These are phyloP conservation scores for Melanostigma gelatinosum DNA, from an alignment of 2,113 vertebrate species.

Conservation along the genomic window DNA sequence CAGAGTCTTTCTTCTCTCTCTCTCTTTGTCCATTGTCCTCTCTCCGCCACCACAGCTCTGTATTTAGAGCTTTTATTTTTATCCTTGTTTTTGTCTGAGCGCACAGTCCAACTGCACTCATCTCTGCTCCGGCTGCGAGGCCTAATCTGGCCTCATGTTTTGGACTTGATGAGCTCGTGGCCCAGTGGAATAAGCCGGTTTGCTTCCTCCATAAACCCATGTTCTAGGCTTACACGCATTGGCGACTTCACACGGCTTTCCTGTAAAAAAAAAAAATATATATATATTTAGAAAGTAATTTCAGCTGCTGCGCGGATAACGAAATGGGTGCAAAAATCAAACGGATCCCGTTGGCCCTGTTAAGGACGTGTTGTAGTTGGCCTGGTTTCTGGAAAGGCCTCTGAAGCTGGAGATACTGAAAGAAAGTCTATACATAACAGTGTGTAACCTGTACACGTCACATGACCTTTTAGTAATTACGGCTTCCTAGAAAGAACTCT, in stretches of 20 bases:
- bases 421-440: slow-evolving; percentile 19
- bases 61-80: slow-evolving; percentile 54
- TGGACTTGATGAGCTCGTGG: slow-evolving; percentile 72
- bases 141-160: slow-evolving; percentile 77
- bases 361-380: slow-evolving; percentile 55
- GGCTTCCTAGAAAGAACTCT: slow-evolving; percentile 33
- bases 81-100: slow-evolving; percentile 49
- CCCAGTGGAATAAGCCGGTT: slow-evolving; percentile 75
- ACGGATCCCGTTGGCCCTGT: slow-evolving; percentile 55
- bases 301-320: slow-evolving; percentile 57
- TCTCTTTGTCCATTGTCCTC: slow-evolving; percentile 48
- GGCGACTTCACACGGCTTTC: slow-evolving; percentile 72
- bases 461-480: slow-evolving; percentile 15
- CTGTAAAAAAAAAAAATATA: slow-evolving; percentile 29
- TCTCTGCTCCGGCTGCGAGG: slow-evolving; percentile 39
- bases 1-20: background rate
- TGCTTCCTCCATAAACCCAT: slow-evolving; percentile 72
- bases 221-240: slow-evolving; percentile 74
- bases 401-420: slow-evolving; percentile 44
- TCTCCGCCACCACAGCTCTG: slow-evolving; percentile 42
- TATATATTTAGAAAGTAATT: slow-evolving; percentile 49
- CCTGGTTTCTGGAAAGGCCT: slow-evolving; percentile 64
- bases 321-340: slow-evolving; percentile 8
- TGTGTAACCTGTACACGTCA: slow-evolving; percentile 31
- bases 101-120: slow-evolving; percentile 27